A percentile compares a stretch with the other conserved stretches of the same genome.
Conservation (phyloP, 1,140 invertebrate species). For the Brachionus rubens region DNA sequence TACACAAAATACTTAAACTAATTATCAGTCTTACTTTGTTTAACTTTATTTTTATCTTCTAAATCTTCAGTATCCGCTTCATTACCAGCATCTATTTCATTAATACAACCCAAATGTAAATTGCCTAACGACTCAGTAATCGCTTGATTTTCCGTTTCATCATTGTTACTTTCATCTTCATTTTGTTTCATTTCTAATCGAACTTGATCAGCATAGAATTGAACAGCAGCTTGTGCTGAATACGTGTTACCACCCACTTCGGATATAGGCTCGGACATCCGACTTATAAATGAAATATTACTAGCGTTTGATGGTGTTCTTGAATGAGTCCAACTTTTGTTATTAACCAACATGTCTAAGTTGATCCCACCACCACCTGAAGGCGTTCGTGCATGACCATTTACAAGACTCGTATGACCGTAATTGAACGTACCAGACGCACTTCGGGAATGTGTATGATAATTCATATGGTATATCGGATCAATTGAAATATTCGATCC, state of each 20-base stretch:
- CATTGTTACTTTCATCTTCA: not conserved
- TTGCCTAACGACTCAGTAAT: constrained; percentile 9
- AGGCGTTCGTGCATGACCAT: not conserved
- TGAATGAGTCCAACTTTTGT: constrained; percentile 32
- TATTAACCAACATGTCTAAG: not conserved
- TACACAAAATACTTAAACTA: too few species aligned
- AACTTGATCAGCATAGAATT: constrained; percentile 40
- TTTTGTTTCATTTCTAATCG: constrained; percentile 32
- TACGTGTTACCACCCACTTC: not conserved
- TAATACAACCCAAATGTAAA: constrained; percentile 27
- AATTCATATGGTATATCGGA: constrained; percentile 13
- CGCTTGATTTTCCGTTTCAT: not conserved
- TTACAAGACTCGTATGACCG: constrained; percentile 1
- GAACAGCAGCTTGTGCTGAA: not conserved
- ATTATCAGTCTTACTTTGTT: too few species aligned
- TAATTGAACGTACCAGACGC: constrained; percentile 37
- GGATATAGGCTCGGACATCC: constrained; percentile 30
- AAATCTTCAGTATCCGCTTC: constrained; percentile 25
- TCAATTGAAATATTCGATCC: constrained; percentile 31
- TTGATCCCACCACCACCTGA: constrained; percentile 14
- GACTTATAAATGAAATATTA: constrained; percentile 42
- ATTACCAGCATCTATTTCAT: constrained; percentile 34
- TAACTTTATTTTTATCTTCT: too few species aligned
- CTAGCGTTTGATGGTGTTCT: constrained; percentile 43
- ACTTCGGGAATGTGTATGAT: constrained; percentile 36